Percentiles rank a stretch among this genome's conserved stretches.
Conservation (phyloP, 2,888 invertebrate genomes). For the Eristalis pertinax region DNA sequence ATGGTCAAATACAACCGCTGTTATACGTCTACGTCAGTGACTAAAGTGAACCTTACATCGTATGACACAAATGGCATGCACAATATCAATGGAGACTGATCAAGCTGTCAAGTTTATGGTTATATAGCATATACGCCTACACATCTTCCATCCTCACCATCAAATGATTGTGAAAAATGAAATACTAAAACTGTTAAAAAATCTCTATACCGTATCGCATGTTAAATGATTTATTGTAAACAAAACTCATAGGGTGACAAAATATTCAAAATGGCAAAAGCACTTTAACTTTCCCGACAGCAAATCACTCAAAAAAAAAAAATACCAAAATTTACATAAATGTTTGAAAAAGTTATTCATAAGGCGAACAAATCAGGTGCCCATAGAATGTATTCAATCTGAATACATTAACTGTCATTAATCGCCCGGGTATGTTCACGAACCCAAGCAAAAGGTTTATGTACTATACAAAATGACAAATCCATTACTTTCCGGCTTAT, state of each 20-base stretch:
- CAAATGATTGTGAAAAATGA: not conserved
- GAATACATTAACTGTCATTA: not conserved
- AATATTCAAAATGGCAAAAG: constrained; percentile 1
- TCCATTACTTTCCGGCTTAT: not conserved
- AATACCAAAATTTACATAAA: not conserved
- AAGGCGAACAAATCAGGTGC: not conserved
- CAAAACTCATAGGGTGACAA: not conserved
- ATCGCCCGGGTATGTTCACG: not conserved
- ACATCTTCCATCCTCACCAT: not conserved
- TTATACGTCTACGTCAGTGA: too few species aligned
- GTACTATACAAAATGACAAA: not conserved
- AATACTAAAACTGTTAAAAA: not conserved
- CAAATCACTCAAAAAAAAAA: not conserved
- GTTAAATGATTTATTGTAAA: not conserved
- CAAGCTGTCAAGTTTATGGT: not conserved
- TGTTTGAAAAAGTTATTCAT: not conserved
- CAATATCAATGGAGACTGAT: not conserved
- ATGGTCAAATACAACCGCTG: too few species aligned
- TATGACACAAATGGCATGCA: not conserved
- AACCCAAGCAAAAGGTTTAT: not conserved
- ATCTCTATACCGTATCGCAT: not conserved
- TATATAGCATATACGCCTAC: not conserved
- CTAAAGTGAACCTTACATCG: too few species aligned
- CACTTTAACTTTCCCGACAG: not conserved
- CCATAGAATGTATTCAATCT: not conserved